Base-by-base conservation (phyloP, 2,797 vertebrate genomes). In the Mycteria americana region DNA sequence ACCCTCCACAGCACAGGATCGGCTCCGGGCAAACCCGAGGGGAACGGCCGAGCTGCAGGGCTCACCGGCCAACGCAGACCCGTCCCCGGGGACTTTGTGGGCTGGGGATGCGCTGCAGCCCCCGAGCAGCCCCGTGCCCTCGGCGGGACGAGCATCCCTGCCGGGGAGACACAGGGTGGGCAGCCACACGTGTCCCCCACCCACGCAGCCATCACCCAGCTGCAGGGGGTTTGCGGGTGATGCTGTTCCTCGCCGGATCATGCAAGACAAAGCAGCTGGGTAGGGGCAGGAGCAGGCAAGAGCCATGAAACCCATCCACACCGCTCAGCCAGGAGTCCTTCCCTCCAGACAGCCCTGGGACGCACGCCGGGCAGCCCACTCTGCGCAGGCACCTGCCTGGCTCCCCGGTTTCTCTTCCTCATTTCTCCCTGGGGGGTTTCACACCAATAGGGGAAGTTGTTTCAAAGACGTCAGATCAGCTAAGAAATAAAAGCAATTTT, bases 281-380 rank as follows among this genome's bases (percentile, higher is more conserved):
- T 25, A 18, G 41, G 25, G 18, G 27, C 33, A 85, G 33, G 23
- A n/a, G 27, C 12, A 7, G 10, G 23, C 17, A 19, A 6, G 18
- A 89, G 35, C 35, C 39, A 9, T 7, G 25, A 65, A 60, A 76
- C 4, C 27, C 54, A 67, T 22, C 59, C 59, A 18, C 0, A 1
- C 5, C 0, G 0, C 46, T 39, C 39, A 21, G 17, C 48, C 43
- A 17, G 73, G 30, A 41, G 27, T 5, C 31, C 59, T 54, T 67
- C 59, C 46, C 53, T 37, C 18, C 73, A 70, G 27, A 9, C 35
- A 77, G 74, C 33, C 53, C 77, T 2, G 1, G 41, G 24, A 62
- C 11, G 4, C 0, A 0, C 2, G 9, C 43, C 18, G 3, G 24
- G 21, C 50, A 67, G 23, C 14, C 19, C 0, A 1, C 73, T 11